phyloP scores from a whole-genome alignment of 2,113 vertebrate genomes.

The Myotis yumanensis region DNA sequence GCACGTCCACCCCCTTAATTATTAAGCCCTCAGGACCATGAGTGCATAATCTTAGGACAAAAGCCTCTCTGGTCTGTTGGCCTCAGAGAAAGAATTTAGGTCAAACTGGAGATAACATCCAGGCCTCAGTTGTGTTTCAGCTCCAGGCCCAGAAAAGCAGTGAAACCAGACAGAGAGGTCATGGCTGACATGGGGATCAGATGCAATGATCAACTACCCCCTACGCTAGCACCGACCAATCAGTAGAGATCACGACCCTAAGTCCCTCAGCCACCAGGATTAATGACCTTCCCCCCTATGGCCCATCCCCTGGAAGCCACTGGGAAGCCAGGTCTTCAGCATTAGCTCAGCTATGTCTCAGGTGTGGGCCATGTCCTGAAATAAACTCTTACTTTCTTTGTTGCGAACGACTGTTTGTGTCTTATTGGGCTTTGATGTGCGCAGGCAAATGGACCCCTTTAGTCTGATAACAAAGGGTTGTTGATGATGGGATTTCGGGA shows the following conservation, averaged over 20 bases:
- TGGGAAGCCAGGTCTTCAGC: neutral
- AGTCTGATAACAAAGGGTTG: neutral
- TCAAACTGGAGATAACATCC: neutral
- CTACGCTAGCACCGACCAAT: neutral
- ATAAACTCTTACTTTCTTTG: neutral
- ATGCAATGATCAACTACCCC: neutral
- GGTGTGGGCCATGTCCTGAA: neutral
- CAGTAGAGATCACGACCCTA: neutral
- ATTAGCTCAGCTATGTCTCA: neutral
- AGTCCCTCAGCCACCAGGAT: neutral
- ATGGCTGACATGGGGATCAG: neutral
- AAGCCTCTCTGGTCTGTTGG: neutral
- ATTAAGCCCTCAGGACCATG: neutral
- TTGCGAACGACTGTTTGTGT: neutral
- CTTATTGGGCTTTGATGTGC: neutral
- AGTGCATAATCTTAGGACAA: neutral
- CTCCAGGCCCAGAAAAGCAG: neutral
- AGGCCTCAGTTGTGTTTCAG: neutral
- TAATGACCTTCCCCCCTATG: neutral
- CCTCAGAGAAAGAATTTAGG: neutral
- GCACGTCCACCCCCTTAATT: neutral
- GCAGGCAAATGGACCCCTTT: neutral
- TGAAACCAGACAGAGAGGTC: neutral
- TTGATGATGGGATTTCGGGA: neutral
- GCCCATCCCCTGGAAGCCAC: neutral